These are phyloP conservation scores for Poecilia wingei DNA, from an alignment of 2,797 vertebrate genomes.

Conservation along the genomic window DNA sequence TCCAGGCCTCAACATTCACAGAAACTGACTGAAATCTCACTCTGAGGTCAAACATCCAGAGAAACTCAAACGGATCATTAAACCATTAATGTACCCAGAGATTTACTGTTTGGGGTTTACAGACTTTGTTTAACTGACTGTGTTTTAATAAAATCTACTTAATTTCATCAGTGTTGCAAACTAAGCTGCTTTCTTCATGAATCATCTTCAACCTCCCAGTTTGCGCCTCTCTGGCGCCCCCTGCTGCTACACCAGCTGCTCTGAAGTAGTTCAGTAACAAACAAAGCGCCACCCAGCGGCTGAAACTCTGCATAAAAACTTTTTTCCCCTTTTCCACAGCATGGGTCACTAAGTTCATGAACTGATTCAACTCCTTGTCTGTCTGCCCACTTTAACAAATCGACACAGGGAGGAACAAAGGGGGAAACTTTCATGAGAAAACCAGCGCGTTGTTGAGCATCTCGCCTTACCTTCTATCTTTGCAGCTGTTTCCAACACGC, in stretches of 20 bases:
- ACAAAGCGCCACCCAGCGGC: slow-evolving; percentile 55
- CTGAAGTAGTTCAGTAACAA: slow-evolving; percentile 13
- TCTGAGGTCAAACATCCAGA: neutral
- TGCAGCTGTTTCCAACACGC: slow-evolving; percentile 5
- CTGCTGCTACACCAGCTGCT: slow-evolving; percentile 6
- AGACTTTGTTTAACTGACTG: too few species aligned
- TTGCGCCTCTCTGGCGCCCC: slow-evolving; percentile 45
- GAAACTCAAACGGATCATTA: neutral
- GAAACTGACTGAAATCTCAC: neutral
- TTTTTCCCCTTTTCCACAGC: neutral
- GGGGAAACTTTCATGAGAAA: accelerated
- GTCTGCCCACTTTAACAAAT: neutral
- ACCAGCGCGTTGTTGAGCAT: neutral
- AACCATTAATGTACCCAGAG: neutral
- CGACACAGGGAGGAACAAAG: neutral
- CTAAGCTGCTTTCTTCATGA: neutral
- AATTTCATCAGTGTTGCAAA: neutral
- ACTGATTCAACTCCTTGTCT: slow-evolving; percentile 14
- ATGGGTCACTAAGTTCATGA: slow-evolving; percentile 48
- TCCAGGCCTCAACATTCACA: neutral
- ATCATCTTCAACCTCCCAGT: neutral
- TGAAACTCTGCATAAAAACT: neutral
- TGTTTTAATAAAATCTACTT: neutral
- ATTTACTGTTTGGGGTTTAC: neutral
- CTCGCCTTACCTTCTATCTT: slow-evolving; percentile 35